Evolutionary conservation across 1,140 invertebrate genomes (phyloP), one percentile per base, ranked within the genome.

Genomic region (Asbolus verrucosus): DNA sequence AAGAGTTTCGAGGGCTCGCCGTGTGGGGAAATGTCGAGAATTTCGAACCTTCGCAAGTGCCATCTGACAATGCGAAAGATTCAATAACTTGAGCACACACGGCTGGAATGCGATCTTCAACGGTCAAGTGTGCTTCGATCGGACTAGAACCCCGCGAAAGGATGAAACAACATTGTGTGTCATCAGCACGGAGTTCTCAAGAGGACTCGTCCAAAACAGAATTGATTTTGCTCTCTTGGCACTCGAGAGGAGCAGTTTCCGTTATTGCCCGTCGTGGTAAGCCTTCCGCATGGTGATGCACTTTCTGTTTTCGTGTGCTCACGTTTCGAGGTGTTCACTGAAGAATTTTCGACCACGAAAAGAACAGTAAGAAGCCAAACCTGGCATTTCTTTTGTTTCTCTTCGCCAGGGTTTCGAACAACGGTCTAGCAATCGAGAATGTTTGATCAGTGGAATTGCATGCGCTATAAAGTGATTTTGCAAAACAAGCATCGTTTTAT

Each of bases 111-210:
- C 46, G 46, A 54, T 54, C 21, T 54, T 54, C 46, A 54, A n/a
- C 21, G 46, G 46, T 54, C 46, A 54, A 54, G 46, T 27, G 21
- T 36, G 3, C 33, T 54, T 54, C 11, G 39, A 43, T 43, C 15
- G 5, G 13, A 43, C 11, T 16, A 14, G 33, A n/a, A n/a, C 33
- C 11, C 8, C n/a, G 46, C 46, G 3, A 54, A 54, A 54, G 46
- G 46, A 54, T 14, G 18, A 54, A 54, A 54, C 46, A 27, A 46
- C 41, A 46, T 54, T 54, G 46, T 54, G 33, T 36, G 11, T 36
- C 33, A 36, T 36, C 21, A 27, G 11, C 21, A 24, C 11, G 11
- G 19, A 54, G 14, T 19, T n/a, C 43, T 54, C 46, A n/a, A 54
- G 43, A 50, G 43, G 33, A 21, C 9, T 19, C 18, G 15, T 50